These are phyloP conservation scores for Aphaenogaster floridana DNA, from an alignment of 1,140 invertebrate genomes.

Conservation along the genomic window DNA sequence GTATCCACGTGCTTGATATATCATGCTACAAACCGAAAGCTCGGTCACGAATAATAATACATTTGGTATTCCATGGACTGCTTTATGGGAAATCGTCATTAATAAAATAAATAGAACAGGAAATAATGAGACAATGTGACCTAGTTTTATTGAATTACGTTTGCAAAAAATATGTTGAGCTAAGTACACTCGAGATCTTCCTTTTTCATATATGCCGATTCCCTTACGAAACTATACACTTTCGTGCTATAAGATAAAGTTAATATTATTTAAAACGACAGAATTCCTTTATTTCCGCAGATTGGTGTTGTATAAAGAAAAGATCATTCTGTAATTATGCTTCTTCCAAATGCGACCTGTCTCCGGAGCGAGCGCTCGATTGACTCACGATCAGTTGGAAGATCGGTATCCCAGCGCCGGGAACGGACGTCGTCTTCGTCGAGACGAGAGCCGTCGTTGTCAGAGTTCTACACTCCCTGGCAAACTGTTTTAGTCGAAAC, in stretches of 20 bases:
- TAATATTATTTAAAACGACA: neutral
- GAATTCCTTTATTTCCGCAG: neutral
- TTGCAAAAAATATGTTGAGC: neutral
- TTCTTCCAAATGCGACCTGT: constrained; percentile 23
- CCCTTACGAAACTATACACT: neutral
- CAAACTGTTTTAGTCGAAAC: constrained; percentile 84
- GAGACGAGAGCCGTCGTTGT: neutral
- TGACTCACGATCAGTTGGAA: constrained; percentile 71
- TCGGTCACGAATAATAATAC: neutral
- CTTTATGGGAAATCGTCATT: neutral
- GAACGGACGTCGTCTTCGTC: constrained; percentile 2
- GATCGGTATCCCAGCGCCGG: constrained; percentile 21
- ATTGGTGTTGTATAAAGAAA: neutral
- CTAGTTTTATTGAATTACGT: neutral
- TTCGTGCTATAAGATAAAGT: constrained; percentile 6
- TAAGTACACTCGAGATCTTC: neutral
- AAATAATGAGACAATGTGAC: neutral
- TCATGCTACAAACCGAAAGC: constrained; percentile 51
- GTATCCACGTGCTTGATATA: constrained; percentile 72
- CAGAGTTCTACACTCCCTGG: constrained; percentile 67
- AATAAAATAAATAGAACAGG: neutral
- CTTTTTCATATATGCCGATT: neutral
- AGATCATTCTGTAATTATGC: neutral
- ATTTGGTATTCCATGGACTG: neutral
- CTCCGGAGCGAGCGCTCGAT: constrained; percentile 43